Evolutionary conservation across 2,888 invertebrate species (phyloP), one percentile per base, ranked within the genome.

Genomic region (Molorchus minor): DNA sequence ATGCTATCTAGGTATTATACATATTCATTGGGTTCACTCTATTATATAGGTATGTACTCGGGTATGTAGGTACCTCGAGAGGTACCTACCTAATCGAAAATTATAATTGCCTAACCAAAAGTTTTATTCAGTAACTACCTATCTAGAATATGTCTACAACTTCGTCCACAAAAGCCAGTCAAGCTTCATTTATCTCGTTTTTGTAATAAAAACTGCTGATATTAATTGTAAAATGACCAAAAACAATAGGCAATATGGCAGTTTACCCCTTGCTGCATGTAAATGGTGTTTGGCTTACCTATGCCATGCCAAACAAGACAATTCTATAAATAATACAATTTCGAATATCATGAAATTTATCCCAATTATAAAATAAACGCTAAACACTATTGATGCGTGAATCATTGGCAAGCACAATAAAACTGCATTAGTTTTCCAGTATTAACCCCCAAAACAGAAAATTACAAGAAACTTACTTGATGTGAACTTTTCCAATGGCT

Each of bases 221-320:
- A n/a, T n/a, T n/a, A n/a, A n/a, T n/a, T n/a, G n/a, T n/a, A n/a
- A n/a, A n/a, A n/a, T n/a, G n/a, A n/a, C 2, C 13, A 15, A 19
- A 38, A n/a, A 38, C n/a, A n/a, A n/a, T n/a, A n/a, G n/a, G n/a
- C n/a, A 53, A 58, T 43, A 58, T 58, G 58, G 58, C 58, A 54
- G 58, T 54, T 46, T 45, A 55, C 57, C 61, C 61, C 61, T 49
- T 21, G 43, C 17, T 49, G n/a, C 41, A 46, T 21, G 57, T 61
- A 57, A 61, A 58, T 55, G 55, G n/a, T n/a, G n/a, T n/a, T 52
- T 33, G 17, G 38, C 44, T 44, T 53, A 61, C 57, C 61, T 57
- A 58, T 54, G 54, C 61, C 51, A 61, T 61, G 51, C 47, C 40
- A 25, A 45, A 19, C 8, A 33, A 3, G 10, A 29, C 30, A 46